Evolutionary conservation across 2,888 invertebrate species (phyloP).

Genomic region (Perizoma affinitatum): DNA sequence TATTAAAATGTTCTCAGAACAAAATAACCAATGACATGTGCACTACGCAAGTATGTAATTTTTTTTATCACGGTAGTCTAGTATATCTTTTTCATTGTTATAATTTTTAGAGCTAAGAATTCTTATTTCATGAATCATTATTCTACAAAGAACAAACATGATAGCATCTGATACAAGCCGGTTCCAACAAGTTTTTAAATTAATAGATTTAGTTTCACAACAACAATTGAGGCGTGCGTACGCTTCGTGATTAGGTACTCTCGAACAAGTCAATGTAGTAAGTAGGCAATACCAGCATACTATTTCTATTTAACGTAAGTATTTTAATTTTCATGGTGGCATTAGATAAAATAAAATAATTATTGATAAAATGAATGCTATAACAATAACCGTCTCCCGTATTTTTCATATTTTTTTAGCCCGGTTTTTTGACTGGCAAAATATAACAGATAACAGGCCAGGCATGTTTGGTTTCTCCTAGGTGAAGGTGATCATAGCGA

Average conservation of each 20-base stretch:
- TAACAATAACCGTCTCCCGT: no score
- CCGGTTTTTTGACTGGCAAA: no score
- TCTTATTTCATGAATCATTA: conserved; percentile 14
- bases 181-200: conserved; percentile 69
- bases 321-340: no score
- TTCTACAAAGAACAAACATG: conserved; percentile 12
- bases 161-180: conserved; percentile 55
- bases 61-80: no score
- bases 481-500: conserved; percentile 79
- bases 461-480: conserved; percentile 63
- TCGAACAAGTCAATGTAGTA: conserved; percentile 53
- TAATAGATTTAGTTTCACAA: conserved; percentile 64
- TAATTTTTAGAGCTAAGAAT: conserved; percentile 6
- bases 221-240: conserved; percentile 65
- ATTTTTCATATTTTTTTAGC: no score
- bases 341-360: no score
- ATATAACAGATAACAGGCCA: conserved; percentile 16
- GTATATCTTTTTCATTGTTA: no score
- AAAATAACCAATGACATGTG: no score
- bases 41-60: no score
- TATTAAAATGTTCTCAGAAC: no score
- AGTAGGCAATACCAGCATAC: background rate
- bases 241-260: conserved; percentile 55
- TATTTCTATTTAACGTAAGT: no score
- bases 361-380: no score